phyloP scores from a whole-genome alignment of 2,113 vertebrate species.

The Recurvirostra avosetta region DNA sequence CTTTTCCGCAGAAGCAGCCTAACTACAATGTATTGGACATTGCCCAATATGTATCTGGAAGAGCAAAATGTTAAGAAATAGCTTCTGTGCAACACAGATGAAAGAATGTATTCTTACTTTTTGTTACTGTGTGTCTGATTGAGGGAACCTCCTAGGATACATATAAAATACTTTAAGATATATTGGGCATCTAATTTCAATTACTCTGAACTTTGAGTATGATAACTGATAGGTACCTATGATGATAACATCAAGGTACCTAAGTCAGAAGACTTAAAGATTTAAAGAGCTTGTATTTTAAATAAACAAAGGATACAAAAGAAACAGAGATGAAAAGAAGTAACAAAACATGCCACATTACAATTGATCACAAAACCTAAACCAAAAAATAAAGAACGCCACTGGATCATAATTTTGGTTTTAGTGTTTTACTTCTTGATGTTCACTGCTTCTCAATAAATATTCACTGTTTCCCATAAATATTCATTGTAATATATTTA shows the following conservation, averaged over 20 bases:
- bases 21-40: neutral
- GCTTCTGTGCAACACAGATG: fast-evolving
- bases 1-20: neutral
- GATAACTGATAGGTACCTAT: neutral
- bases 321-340: neutral
- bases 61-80: neutral
- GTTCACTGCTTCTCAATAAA: neutral
- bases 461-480: neutral
- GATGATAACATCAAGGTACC: neutral
- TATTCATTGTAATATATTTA: neutral
- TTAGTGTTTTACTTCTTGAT: neutral
- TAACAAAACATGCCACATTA: neutral
- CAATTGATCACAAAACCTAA: neutral
- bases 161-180: neutral
- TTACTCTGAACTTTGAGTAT: neutral
- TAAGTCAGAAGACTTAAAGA: neutral
- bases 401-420: neutral
- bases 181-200: neutral
- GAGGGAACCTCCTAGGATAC: neutral
- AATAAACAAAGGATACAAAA: neutral
- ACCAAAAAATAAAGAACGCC: neutral
- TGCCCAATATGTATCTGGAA: neutral
- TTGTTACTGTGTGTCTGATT: neutral
- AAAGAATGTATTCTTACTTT: neutral
- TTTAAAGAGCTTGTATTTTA: neutral